Evolutionary conservation across 2,888 invertebrate species (phyloP).

Genomic region (Spialia ferax): DNA sequence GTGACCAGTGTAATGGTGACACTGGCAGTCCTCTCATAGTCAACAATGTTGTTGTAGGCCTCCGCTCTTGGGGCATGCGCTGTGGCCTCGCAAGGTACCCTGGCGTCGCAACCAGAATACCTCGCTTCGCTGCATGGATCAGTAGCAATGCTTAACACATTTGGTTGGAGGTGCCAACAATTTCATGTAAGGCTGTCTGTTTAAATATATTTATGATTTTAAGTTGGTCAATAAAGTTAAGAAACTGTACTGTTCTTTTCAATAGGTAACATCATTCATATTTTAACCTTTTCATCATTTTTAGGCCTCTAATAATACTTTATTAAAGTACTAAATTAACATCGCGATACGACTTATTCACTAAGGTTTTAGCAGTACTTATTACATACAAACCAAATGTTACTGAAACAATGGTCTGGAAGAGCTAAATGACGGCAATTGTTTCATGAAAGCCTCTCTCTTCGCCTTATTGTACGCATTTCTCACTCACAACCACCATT

Average conservation of each 20-base stretch:
- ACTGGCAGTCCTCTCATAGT: conserved; percentile 63
- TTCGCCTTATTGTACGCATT: conserved; percentile 1
- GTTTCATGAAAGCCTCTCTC: background rate
- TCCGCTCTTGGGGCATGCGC: conserved; percentile 56
- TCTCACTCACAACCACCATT: background rate
- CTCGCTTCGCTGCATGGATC: conserved; percentile 23
- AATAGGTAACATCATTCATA: too few species aligned
- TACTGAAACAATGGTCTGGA: conserved; percentile 5
- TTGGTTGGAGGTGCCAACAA: too few species aligned
- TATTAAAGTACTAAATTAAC: too few species aligned
- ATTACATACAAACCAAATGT: background rate
- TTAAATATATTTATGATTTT: too few species aligned
- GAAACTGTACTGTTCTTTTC: too few species aligned
- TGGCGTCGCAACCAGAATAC: conserved; percentile 58
- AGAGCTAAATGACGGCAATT: background rate
- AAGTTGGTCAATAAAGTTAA: too few species aligned
- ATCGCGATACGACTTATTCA: background rate
- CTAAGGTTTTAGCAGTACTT: conserved; percentile 1
- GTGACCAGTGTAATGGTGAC: conserved; percentile 61
- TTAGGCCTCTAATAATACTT: too few species aligned
- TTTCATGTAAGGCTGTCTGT: too few species aligned
- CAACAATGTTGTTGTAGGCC: conserved; percentile 56
- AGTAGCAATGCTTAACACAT: too few species aligned
- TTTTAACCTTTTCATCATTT: too few species aligned
- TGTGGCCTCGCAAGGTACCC: conserved; percentile 56